Evolutionary conservation across 2,113 vertebrate species (phyloP), one percentile per base, ranked within the genome.

Genomic region (Empidonax alnorum): DNA sequence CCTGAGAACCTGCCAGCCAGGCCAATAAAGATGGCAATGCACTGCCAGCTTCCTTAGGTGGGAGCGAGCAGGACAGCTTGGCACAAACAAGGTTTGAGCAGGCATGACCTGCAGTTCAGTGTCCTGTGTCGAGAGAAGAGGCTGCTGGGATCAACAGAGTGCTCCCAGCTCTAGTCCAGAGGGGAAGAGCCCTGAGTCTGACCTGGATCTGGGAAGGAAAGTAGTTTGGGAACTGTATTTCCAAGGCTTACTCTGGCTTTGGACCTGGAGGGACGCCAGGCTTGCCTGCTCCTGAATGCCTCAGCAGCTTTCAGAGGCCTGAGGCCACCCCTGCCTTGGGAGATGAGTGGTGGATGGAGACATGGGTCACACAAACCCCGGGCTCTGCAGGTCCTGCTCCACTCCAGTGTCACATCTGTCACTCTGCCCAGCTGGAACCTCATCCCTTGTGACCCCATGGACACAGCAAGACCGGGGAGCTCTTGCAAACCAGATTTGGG

Each of bases 1-100:
- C 86, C 89, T 88, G 82, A 95, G 71, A 94, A 93, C 87, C 72
- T 93, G 78, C 59, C 88, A 84, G 17, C 37, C 44, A 83, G 83
- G 81, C 76, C 90, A 91, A 94, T 96, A 96, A 97, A 96, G 84
- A 35, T 66, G 80, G 82, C 91, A 94, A 65, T 63, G 55, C 15
- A 56, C 35, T 62, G 78, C 83, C 86, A 86, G 86, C 58, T 94
- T 87, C 0, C 7, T 65, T 59, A 46, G 30, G 50, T 66, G 84
- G 41, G 72, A 82, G 42, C 2, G 35, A 96, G 69, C 78, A 63
- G 80, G 72, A 80, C 37, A 86, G 80, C 50, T 65, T 10, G 10
- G 84, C 46, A 69, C 63, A 77, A 91, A 94, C 87, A 90, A 19
- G 73, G 5, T 49, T 39, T 39, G 39, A n/a, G 63, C 23, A 58